Percentiles rank a stretch among this genome's conserved stretches.
Evolutionary conservation across 2,113 vertebrate species (phyloP).

Genomic region (Syrrhaptes paradoxus): DNA sequence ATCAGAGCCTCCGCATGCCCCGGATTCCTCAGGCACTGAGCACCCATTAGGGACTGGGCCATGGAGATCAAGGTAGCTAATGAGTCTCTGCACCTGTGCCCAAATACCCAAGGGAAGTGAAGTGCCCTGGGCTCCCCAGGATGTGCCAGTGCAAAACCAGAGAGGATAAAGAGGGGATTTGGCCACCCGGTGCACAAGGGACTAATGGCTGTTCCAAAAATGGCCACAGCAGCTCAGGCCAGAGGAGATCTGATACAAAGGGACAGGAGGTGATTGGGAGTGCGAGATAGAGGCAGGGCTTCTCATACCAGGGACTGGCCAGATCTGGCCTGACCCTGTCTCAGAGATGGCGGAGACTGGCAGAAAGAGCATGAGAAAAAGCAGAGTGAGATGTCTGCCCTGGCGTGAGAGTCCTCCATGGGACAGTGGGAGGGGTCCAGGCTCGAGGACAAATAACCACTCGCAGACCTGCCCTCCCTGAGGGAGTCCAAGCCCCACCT

Average conservation of each 20-base stretch:
- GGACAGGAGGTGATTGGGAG: not conserved
- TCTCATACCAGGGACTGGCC: accelerated
- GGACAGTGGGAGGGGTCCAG: accelerated
- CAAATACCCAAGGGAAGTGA: not conserved
- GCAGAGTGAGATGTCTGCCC: not conserved
- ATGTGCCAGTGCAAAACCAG: not conserved
- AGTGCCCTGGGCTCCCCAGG: accelerated
- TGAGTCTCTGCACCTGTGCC: not conserved
- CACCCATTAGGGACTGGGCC: accelerated
- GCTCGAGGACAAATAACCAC: not conserved
- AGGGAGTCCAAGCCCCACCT: not conserved
- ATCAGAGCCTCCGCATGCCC: not conserved
- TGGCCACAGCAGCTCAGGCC: not conserved
- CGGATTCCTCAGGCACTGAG: not conserved
- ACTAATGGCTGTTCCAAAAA: accelerated
- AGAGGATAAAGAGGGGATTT: not conserved
- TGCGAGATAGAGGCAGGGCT: not conserved
- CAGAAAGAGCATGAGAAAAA: not conserved
- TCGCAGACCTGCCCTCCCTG: accelerated
- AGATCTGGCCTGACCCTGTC: not conserved
- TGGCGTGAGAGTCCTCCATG: not conserved
- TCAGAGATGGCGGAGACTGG: not conserved
- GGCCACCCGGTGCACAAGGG: not conserved
- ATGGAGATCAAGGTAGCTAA: not conserved
- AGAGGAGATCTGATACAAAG: not conserved